These are phyloP conservation scores for Eupeodes corollae DNA, from an alignment of 1,140 invertebrate genomes.

Conservation along the genomic window DNA sequence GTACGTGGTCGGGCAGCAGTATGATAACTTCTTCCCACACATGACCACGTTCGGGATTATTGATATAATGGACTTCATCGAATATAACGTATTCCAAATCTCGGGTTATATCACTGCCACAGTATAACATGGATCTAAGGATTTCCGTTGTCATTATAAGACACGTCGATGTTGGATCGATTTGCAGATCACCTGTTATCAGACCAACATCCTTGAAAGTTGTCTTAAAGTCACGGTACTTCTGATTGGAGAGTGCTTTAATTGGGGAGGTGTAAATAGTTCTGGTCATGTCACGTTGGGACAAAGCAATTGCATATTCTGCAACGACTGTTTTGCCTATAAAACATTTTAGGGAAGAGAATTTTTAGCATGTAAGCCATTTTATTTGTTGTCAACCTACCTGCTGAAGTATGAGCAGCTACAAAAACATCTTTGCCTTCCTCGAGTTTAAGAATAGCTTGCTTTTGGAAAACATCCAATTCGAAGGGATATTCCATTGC, in stretches of 20 bases:
- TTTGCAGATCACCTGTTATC: constrained; percentile 92
- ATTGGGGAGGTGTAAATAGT: constrained; percentile 98
- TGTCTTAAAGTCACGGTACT: constrained; percentile 93
- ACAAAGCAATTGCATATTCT: constrained; percentile 94
- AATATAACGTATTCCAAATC: constrained; percentile 99
- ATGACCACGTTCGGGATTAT: constrained; percentile 93
- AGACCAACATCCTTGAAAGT: constrained; percentile 88
- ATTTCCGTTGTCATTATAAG: constrained; percentile 99
- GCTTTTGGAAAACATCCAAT: constrained; percentile 93
- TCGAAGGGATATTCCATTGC: constrained; percentile 86
- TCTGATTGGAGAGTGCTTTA: constrained; percentile 98
- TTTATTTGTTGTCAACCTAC: constrained; percentile 35
- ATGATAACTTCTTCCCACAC: constrained; percentile 99
- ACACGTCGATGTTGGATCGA: constrained; percentile 85
- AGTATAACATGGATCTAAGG: constrained; percentile 91
- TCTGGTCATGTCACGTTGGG: constrained; percentile 84
- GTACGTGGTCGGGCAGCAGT: constrained; percentile 84
- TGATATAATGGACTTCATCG: constrained; percentile 99
- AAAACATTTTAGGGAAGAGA: constrained; percentile 30
- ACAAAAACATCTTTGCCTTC: constrained; percentile 94
- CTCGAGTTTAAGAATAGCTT: constrained; percentile 90
- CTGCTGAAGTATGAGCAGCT: constrained; percentile 96
- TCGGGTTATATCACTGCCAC: constrained; percentile 84
- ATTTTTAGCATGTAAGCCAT: constrained; percentile 59
- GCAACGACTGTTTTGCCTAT: constrained; percentile 88